A percentile compares a stretch with the other conserved stretches of the same genome.
Conservation (phyloP, 2,113 vertebrate species). For the Nothoprocta pentlandii region DNA sequence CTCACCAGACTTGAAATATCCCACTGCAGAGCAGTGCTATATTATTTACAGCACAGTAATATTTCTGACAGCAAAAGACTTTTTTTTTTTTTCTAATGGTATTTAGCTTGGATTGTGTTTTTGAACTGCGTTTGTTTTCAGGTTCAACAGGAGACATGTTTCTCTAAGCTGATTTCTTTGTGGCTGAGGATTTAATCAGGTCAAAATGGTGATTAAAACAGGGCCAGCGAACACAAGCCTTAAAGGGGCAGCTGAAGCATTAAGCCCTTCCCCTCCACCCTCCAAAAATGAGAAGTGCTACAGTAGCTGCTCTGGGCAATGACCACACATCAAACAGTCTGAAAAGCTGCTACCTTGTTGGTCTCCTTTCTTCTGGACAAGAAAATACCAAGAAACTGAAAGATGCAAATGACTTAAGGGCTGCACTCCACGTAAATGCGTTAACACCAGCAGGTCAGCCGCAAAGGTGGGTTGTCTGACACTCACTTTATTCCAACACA, state of each 20-base stretch:
- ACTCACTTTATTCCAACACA: background rate
- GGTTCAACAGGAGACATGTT: conserved; percentile 71
- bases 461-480: conserved; percentile 19
- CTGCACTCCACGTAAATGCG: conserved; percentile 27
- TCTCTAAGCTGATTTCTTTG: conserved; percentile 70
- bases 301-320: background rate
- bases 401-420: conserved; percentile 25
- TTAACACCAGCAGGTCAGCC: conserved; percentile 18
- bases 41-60: background rate
- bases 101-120: conserved; percentile 54
- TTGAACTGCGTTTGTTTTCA: conserved; percentile 57
- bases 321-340: background rate
- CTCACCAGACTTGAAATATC: background rate
- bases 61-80: background rate
- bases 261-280: background rate
- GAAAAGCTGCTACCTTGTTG: background rate
- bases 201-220: conserved; percentile 64
- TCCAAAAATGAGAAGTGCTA: background rate
- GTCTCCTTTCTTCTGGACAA: background rate
- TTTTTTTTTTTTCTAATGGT: background rate
- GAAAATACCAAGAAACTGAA: background rate
- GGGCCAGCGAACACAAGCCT: conserved; percentile 53
- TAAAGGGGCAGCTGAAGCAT: conserved; percentile 51
- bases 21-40: background rate
- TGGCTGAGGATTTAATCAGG: conserved; percentile 73